Conservation (phyloP, 2,797 vertebrate genomes). For the Phylloscopus collybita region DNA sequence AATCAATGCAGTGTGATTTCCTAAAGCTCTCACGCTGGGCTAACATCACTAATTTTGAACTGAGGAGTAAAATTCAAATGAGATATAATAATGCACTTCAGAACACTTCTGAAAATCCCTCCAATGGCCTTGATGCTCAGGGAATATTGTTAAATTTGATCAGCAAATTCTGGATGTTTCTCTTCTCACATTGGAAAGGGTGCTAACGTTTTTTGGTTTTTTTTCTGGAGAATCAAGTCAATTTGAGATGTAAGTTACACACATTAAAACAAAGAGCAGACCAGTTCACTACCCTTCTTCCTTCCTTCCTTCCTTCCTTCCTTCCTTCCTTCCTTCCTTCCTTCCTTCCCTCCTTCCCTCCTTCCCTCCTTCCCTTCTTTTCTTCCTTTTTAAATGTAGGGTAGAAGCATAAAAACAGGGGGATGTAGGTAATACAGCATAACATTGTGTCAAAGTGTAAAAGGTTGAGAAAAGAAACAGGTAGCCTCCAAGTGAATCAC, state of each 20-base stretch:
- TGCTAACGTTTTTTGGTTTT: background rate
- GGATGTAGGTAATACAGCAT: background rate
- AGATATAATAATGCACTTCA: background rate
- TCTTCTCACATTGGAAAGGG: background rate
- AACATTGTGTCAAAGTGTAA: background rate
- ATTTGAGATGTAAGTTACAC: background rate
- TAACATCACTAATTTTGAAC: slow-evolving; percentile 19
- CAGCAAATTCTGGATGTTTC: background rate
- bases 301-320: background rate
- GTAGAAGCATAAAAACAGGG: background rate
- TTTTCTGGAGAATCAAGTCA: background rate
- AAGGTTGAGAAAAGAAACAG: background rate
- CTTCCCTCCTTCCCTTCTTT: rapidly evolving
- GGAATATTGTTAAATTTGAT: background rate
- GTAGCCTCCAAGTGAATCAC: background rate
- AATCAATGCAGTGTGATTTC: slow-evolving; percentile 20
- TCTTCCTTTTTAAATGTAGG: background rate
- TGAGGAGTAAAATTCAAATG: slow-evolving; percentile 29
- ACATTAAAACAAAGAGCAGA: background rate
- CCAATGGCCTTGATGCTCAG: background rate
- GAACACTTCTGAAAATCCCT: slow-evolving; percentile 11
- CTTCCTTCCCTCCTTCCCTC: background rate
- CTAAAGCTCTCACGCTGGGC: background rate
- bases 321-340: background rate
- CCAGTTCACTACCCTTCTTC: background rate